Evolutionary conservation across 2,113 vertebrate species (phyloP).

Genomic region (pig (Sus scrofa)): DNA sequence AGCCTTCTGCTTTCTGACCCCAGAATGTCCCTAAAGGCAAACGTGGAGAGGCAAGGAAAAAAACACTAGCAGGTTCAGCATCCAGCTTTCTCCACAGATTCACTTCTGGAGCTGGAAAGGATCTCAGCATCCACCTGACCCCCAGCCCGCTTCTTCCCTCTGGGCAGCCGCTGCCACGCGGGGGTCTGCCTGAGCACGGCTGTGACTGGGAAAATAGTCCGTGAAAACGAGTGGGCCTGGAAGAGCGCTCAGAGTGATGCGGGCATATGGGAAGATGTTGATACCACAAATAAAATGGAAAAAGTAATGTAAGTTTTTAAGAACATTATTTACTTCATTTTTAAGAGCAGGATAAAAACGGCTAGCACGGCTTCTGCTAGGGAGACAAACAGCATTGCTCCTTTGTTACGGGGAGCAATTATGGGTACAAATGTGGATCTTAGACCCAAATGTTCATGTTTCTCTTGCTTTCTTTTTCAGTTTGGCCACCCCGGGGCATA

Average conservation of each 20-base stretch:
- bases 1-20: background rate
- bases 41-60: background rate
- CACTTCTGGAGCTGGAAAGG: background rate
- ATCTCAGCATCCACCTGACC: background rate
- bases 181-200: background rate
- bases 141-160: too few species aligned
- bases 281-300: background rate
- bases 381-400: background rate
- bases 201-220: background rate
- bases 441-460: background rate
- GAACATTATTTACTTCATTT: background rate
- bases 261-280: background rate
- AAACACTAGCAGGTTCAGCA: background rate
- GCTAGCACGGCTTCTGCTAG: background rate
- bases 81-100: background rate
- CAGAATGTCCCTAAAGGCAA: background rate
- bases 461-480: too few species aligned
- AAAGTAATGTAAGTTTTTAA: background rate
- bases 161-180: background rate
- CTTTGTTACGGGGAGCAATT: background rate
- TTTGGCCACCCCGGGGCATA: too few species aligned
- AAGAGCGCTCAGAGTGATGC: background rate
- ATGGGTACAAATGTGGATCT: background rate
- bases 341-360: background rate
- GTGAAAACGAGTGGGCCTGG: background rate